These are phyloP conservation scores for Lithobius niger DNA, from an alignment of 1,140 invertebrate species.

Conservation along the genomic window DNA sequence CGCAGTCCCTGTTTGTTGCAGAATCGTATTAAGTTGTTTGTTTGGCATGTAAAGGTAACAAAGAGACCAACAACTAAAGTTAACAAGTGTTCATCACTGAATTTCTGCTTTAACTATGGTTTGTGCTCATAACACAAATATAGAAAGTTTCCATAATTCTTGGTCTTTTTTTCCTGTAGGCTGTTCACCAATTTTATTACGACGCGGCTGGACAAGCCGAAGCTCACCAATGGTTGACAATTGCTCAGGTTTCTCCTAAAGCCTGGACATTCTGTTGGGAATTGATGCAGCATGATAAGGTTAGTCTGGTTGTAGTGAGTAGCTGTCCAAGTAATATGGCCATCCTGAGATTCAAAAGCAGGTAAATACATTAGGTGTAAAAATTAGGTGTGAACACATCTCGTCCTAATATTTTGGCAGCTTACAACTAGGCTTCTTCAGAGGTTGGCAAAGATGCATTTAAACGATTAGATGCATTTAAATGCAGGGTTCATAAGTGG, in stretches of 20 bases:
- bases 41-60: too few relatives aligned
- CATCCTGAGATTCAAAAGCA: neutral
- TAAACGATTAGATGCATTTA: too few relatives aligned
- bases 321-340: slow-evolving; percentile 20
- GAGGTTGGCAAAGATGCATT: too few relatives aligned
- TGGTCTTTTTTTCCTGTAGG: slow-evolving; percentile 18
- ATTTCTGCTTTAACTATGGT: too few relatives aligned
- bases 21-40: too few relatives aligned
- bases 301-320: slow-evolving; percentile 26
- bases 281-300: slow-evolving; percentile 58
- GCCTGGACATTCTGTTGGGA: slow-evolving; percentile 85
- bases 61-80: too few relatives aligned
- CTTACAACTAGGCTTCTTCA: slow-evolving; percentile 8
- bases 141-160: too few relatives aligned
- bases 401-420: neutral
- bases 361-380: neutral
- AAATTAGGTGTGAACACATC: neutral
- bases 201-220: slow-evolving; percentile 42
- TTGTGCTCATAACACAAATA: too few relatives aligned
- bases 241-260: slow-evolving; percentile 61
- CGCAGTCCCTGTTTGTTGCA: too few relatives aligned
- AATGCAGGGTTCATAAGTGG: too few relatives aligned
- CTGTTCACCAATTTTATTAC: slow-evolving; percentile 37
- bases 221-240: slow-evolving; percentile 65
- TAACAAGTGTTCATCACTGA: too few relatives aligned